Base-by-base conservation (phyloP, 2,797 vertebrate species). In the Pitangus sulphuratus region DNA sequence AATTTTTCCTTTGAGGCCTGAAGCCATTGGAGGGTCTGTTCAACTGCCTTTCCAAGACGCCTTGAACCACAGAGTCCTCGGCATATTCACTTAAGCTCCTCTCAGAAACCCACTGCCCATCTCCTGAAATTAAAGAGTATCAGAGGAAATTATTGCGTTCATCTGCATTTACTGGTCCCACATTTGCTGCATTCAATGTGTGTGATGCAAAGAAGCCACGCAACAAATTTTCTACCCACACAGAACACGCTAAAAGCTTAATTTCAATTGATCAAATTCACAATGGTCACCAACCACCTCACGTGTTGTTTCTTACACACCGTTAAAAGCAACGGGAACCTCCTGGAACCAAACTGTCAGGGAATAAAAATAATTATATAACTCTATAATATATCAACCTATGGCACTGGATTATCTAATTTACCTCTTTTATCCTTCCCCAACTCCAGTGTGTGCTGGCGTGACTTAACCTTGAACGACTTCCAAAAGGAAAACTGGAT, bases 61-160 rank as follows among this genome's bases (percentile, higher is more conserved):
- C 83, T 10, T 81, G 60, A 40, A 94, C 95, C 37, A 94, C 22
- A n/a, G 69, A 77, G 12, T 83, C 90, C 80, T 95, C 96, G 75
- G 97, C 96, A 10, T 17, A 35, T 28, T 84, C 74, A 77, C 91
- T 90, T 35, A 97, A n/a, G 22, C 98, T 98, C 33, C 37, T 94
- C 12, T 84, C 76, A 87, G 90, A 91, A 61, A 95, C 81, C 98
- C 98, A 98, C 15, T 92, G 86, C 35, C 79, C 81, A 56, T 35
- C 64, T 86, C 93, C 98, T 98, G 78, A 64, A 96, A 95, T 7
- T 28, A 58, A 94, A 88, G 76, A 21, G 6, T 2, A 28, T 12
- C 4, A 62, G 10, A 79, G n/a, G 30, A 95, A 89, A 37, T 50
- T 14, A 71, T 5, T 57, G 11, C 47, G 14, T 28, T 62, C 45